Conservation (phyloP, 2,113 vertebrate species). For the Forbesichthys papilliferus region DNA sequence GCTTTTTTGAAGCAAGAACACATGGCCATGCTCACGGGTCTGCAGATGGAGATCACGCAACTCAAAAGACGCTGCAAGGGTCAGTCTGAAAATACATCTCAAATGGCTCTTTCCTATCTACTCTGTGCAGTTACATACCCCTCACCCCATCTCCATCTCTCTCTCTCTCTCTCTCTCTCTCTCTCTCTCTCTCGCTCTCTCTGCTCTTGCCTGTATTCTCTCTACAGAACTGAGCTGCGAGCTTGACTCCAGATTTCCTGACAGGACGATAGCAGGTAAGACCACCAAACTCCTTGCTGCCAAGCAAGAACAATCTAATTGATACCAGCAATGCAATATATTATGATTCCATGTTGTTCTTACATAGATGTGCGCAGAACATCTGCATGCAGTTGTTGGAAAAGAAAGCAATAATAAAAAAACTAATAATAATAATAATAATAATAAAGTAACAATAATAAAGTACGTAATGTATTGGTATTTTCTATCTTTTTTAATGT, state of each 20-base stretch:
- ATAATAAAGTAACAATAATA: no score
- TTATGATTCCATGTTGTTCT: background rate
- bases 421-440: no score
- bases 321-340: background rate
- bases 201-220: background rate
- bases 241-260: conserved; percentile 73
- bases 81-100: conserved; percentile 51
- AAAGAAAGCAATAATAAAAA: no score
- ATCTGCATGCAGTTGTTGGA: no score
- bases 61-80: conserved; percentile 93
- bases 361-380: background rate
- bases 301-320: background rate
- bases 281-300: conserved; percentile 9
- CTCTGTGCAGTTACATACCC: background rate
- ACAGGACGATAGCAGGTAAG: conserved; percentile 73
- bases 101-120: background rate
- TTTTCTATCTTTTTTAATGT: no score
- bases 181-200: no score
- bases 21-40: conserved; percentile 84
- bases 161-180: no score
- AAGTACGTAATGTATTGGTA: no score
- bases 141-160: background rate
- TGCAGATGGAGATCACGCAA: conserved; percentile 91
- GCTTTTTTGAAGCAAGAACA: conserved; percentile 92
- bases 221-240: conserved; percentile 76